Conservation (phyloP, 2,113 vertebrate genomes). For the Calonectris borealis region DNA sequence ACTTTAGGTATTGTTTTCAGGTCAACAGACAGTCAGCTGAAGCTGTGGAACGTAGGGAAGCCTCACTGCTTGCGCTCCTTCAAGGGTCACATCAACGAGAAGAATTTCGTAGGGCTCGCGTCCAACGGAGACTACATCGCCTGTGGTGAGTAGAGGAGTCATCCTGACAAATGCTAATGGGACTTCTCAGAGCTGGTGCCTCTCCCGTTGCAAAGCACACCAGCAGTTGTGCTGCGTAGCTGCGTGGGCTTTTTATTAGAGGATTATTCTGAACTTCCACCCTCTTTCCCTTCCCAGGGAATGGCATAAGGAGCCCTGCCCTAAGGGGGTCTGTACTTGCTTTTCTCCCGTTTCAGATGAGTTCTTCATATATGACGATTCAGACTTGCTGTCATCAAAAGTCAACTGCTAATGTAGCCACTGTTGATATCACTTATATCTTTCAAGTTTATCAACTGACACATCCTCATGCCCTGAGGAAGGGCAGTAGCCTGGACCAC, state of each 20-base stretch:
- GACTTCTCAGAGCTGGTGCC: background rate
- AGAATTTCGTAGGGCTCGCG: slow-evolving; percentile 97
- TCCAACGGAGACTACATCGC: slow-evolving; percentile 98
- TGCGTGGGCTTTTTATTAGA: background rate
- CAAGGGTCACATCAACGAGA: slow-evolving; percentile 99
- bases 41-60: slow-evolving; percentile 98
- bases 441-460: background rate
- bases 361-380: background rate
- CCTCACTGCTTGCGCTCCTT: slow-evolving; percentile 97
- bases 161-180: background rate
- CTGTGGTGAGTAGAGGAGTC: slow-evolving; percentile 83
- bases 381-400: background rate
- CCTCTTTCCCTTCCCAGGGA: background rate
- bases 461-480: background rate
- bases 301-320: background rate
- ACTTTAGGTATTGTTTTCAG: slow-evolving; percentile 69
- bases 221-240: background rate
- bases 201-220: background rate
- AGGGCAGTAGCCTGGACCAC: background rate
- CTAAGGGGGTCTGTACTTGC: background rate
- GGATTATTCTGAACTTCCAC: background rate
- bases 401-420: background rate
- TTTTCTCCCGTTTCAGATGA: background rate
- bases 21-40: slow-evolving; percentile 97
- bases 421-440: background rate